Base-by-base conservation (phyloP, 1,140 invertebrate genomes). In the Centruroides vittatus region DNA sequence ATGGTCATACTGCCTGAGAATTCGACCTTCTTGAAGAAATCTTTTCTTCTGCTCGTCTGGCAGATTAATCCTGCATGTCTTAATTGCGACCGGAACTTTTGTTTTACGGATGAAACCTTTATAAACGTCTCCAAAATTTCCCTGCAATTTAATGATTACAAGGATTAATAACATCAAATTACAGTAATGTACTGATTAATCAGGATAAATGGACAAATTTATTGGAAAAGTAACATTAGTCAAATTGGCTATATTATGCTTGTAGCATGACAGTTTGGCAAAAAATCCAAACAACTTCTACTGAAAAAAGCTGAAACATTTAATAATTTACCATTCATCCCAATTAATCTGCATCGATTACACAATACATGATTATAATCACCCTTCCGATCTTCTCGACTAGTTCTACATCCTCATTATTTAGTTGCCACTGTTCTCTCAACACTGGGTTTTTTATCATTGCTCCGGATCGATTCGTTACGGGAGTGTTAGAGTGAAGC, bases 121-220 rank as follows among this genome's bases (percentile, higher is more conserved):
- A 74, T 94, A 96, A 3, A 98, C 93, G 73, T 96, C 93, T 4
- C 93, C 93, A 77, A 98, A 98, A 73, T 97, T 97, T 58, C 94
- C 94, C 92, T 96, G 67, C 7, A 71, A 67, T 49, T 36, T 34
- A 23, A 23, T 23, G 23, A 23, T 23, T 23, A 23, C 2, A 2
- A 23, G 23, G 23, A 23, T 36, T 53, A 34, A 8, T 53, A 53
- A 1, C 7, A 51, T n/a, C 49, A n/a, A n/a, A 34, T 51, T 12
- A 51, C 49, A 23, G 23, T 23, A 23, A 23, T 23, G 23, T 23
- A 23, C 23, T 23, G 23, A 23, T 23, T 23, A 23, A 23, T 23
- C 23, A 23, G 23, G 23, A 23, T 36, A 6, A 34, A 8, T 53
- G 3, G 8, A 2, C 23, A 23, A 23, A 5, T 41, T 41, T 41